phyloP scores from a whole-genome alignment of 2,797 vertebrate species.

The Phoebastria nigripes region DNA sequence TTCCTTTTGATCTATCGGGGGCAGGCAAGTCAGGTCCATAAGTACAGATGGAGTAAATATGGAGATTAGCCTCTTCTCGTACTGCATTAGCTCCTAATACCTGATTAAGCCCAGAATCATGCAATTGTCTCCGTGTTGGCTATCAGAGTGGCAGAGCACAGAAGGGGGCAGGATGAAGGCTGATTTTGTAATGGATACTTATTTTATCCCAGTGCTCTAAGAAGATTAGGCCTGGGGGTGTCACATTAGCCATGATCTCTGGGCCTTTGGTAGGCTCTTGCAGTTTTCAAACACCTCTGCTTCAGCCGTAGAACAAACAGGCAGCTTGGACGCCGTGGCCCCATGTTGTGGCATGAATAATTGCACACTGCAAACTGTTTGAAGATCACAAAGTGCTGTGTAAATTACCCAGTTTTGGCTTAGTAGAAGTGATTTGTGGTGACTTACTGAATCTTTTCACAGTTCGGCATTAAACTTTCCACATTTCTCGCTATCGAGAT shows the following conservation, averaged over 20 bases:
- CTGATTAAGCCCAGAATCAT: constrained; percentile 93
- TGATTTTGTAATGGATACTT: constrained; percentile 98
- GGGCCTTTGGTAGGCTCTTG: constrained; percentile 85
- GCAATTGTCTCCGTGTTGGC: constrained; percentile 92
- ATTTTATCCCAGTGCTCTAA: constrained; percentile 96
- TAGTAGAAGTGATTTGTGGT: constrained; percentile 77
- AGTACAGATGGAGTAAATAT: constrained; percentile 96
- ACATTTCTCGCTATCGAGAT: constrained; percentile 38
- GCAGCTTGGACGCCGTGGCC: constrained; percentile 76
- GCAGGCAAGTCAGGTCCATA: constrained; percentile 84
- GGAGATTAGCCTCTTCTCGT: constrained; percentile 94
- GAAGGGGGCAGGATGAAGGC: constrained; percentile 90
- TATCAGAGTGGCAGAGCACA: constrained; percentile 87
- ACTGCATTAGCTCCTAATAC: constrained; percentile 94
- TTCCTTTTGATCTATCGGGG: constrained; percentile 92
- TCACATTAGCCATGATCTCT: constrained; percentile 97
- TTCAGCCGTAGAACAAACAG: constrained; percentile 88
- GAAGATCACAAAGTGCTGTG: constrained; percentile 80
- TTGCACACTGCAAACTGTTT: constrained; percentile 79
- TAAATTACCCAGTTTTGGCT: constrained; percentile 78
- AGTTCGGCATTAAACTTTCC: constrained; percentile 75
- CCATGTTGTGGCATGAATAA: constrained; percentile 84
- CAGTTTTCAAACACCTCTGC: constrained; percentile 88
- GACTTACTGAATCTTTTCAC: constrained; percentile 84
- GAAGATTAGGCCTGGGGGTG: constrained; percentile 98